Evolutionary conservation across 2,888 invertebrate species (phyloP).

Genomic region (Epistrophella euchroma): DNA sequence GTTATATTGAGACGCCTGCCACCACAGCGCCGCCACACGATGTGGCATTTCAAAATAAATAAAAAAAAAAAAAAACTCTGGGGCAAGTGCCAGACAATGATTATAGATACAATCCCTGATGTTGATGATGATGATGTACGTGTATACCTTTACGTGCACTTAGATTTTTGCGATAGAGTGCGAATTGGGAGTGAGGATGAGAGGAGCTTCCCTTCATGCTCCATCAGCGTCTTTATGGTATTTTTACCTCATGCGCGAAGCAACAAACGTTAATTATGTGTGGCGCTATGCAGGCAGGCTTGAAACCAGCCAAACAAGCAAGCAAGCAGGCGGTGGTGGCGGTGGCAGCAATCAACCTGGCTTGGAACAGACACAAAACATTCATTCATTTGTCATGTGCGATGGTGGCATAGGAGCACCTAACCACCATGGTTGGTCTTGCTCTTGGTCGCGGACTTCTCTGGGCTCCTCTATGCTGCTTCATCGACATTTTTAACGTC

Average conservation of each 20-base stretch:
- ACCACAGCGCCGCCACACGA: constrained; percentile 53
- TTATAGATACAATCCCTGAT: constrained; percentile 69
- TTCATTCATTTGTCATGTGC: constrained; percentile 74
- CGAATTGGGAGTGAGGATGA: constrained; percentile 46
- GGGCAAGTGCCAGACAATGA: constrained; percentile 73
- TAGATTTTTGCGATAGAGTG: constrained; percentile 52
- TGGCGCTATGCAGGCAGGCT: constrained; percentile 72
- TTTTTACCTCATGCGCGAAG: constrained; percentile 1
- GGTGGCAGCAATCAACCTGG: constrained; percentile 68
- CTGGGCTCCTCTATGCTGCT: constrained; percentile 11
- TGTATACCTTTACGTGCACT: constrained; percentile 50
- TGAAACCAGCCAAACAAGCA: constrained; percentile 41
- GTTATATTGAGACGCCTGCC: constrained; percentile 50
- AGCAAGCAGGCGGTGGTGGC: constrained; percentile 9
- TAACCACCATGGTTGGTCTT: constrained; percentile 62
- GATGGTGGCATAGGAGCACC: constrained; percentile 68
- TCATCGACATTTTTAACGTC: constrained; percentile 36
- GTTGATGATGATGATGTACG: constrained; percentile 61
- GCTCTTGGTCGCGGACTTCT: constrained; percentile 42
- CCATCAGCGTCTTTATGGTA: not conserved
- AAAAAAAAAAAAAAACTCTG: constrained; percentile 48
- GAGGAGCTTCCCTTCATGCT: not conserved
- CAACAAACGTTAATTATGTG: constrained; percentile 72
- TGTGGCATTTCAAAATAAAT: constrained; percentile 55
- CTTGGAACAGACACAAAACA: constrained; percentile 73